Conservation (phyloP, 1,140 invertebrate species). For the Theocolax elegans region DNA sequence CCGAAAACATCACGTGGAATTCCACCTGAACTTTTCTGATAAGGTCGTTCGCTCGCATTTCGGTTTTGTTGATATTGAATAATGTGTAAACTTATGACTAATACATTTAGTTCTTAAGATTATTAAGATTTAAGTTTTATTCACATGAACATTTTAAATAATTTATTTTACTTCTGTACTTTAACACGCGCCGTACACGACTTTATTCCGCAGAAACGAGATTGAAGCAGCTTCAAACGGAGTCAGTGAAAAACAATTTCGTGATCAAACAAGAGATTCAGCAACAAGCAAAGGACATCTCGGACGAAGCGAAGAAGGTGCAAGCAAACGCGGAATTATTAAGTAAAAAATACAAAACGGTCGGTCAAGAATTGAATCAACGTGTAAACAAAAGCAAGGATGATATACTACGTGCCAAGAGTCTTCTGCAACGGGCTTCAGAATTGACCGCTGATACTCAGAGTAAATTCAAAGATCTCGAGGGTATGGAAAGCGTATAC, state of each 20-base stretch:
- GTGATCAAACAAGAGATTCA: constrained; percentile 71
- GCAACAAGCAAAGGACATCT: constrained; percentile 68
- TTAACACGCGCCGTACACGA: not conserved
- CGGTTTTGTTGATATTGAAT: too few relatives aligned
- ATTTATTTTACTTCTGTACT: too few relatives aligned
- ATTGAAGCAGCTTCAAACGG: constrained; percentile 78
- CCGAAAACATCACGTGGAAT: too few relatives aligned
- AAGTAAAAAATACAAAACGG: constrained; percentile 71
- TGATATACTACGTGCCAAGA: constrained; percentile 78
- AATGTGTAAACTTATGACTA: too few relatives aligned
- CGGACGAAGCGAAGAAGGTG: constrained; percentile 70
- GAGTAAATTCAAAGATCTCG: constrained; percentile 78
- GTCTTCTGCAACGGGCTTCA: constrained; percentile 78
- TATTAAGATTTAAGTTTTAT: too few relatives aligned
- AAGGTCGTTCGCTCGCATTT: too few relatives aligned
- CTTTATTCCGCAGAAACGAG: constrained; percentile 8
- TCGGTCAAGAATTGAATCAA: constrained; percentile 70
- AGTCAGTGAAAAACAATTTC: constrained; percentile 80
- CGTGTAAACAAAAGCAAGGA: constrained; percentile 73
- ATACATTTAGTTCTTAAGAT: too few relatives aligned
- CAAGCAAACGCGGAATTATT: constrained; percentile 68
- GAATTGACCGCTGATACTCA: constrained; percentile 81
- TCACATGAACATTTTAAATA: too few relatives aligned
- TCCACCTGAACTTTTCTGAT: too few relatives aligned
- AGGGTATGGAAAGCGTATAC: constrained; percentile 70